These are phyloP conservation scores for Coturnix japonica DNA, from an alignment of 2,113 vertebrate species.

Conservation along the genomic window DNA sequence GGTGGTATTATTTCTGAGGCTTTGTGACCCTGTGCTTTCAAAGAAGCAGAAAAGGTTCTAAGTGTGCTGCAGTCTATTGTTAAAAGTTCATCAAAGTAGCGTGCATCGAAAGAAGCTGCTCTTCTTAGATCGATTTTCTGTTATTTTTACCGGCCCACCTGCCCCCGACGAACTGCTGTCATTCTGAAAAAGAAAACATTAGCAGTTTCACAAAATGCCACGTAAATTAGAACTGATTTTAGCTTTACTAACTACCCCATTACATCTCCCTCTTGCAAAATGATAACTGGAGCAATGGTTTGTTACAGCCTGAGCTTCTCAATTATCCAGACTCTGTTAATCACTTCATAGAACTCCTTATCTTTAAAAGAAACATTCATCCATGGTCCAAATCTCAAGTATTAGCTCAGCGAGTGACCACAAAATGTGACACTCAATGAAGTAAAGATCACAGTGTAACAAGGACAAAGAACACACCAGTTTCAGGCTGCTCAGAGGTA, in stretches of 20 bases:
- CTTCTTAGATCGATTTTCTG: constrained; percentile 95
- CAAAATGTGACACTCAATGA: not conserved
- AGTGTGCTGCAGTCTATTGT: constrained; percentile 80
- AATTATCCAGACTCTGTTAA: not conserved
- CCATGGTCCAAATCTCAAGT: not conserved
- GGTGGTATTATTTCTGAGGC: constrained; percentile 79
- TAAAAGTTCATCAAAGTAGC: constrained; percentile 86
- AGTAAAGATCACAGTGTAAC: not conserved
- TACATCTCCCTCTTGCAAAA: not conserved
- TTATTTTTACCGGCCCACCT: constrained; percentile 92
- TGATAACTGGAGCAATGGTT: not conserved
- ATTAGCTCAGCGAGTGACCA: not conserved
- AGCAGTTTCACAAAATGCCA: not conserved
- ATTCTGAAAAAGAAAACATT: constrained; percentile 77
- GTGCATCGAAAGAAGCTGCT: constrained; percentile 94
- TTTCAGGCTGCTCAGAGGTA: not conserved
- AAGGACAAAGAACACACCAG: not conserved
- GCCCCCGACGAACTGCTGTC: constrained; percentile 87
- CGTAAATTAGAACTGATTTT: accelerated
- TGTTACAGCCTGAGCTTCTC: not conserved
- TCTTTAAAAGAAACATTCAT: not conserved
- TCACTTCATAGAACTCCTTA: not conserved
- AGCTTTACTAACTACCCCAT: not conserved
- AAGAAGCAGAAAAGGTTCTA: constrained; percentile 81
- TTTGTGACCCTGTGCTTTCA: constrained; percentile 83